phyloP scores from a whole-genome alignment of 92 coral and sea anemone species.

The Epizoanthus fatuus region DNA sequence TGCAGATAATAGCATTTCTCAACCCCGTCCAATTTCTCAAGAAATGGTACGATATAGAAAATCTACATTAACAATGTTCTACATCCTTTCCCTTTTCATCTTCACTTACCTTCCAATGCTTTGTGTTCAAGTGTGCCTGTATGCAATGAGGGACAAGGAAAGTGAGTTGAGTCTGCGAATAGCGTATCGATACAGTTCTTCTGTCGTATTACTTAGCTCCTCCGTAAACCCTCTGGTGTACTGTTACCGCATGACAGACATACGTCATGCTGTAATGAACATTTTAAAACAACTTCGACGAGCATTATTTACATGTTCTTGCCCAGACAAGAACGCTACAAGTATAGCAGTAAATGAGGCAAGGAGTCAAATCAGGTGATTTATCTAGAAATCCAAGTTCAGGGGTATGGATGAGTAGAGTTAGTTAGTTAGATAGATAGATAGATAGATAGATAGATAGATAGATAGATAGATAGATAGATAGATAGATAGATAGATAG shows the following conservation, averaged over 20 bases:
- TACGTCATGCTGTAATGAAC: constrained; percentile 2
- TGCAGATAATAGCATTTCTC: background rate
- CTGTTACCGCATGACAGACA: constrained; percentile 13
- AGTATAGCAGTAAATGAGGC: too few relatives aligned
- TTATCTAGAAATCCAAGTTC: too few relatives aligned
- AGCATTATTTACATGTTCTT: background rate
- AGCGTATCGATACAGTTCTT: background rate
- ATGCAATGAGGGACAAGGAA: background rate
- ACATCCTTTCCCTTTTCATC: background rate
- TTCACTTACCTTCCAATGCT: background rate
- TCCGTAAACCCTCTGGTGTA: background rate
- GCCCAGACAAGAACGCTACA: too few relatives aligned
- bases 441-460: too few relatives aligned
- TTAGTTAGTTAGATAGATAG: too few relatives aligned
- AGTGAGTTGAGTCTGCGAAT: background rate
- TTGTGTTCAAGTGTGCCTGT: background rate
- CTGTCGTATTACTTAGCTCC: background rate
- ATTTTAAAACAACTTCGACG: background rate
- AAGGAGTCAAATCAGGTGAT: too few relatives aligned
- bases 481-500: too few relatives aligned
- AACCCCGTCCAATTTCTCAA: background rate
- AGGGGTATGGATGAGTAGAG: too few relatives aligned
- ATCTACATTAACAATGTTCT: background rate
- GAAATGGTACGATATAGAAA: background rate
- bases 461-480: too few relatives aligned